phyloP scores from a whole-genome alignment of 1,140 invertebrate species.

The Metaphire vulgaris region DNA sequence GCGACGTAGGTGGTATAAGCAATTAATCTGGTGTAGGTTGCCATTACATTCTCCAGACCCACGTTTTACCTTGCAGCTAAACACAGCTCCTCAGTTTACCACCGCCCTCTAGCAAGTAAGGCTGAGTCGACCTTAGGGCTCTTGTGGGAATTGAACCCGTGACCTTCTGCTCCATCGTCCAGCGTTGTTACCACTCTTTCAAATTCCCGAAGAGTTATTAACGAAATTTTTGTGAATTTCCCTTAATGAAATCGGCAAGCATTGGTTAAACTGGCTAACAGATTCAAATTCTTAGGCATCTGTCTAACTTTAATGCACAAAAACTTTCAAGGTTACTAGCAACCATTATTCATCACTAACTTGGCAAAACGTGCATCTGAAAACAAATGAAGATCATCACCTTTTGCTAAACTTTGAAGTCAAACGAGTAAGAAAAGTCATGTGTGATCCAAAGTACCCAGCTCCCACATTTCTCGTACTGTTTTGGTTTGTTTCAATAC shows the following conservation, averaged over 20 bases:
- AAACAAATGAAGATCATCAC: conserved; percentile 50
- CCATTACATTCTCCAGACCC: too few species aligned
- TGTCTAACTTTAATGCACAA: background rate
- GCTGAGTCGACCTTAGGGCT: too few species aligned
- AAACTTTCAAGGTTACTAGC: background rate
- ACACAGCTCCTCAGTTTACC: too few species aligned
- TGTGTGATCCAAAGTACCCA: conserved; percentile 53
- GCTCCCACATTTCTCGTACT: conserved; percentile 62
- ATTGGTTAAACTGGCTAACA: too few species aligned
- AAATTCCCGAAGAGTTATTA: background rate
- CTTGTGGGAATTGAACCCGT: too few species aligned
- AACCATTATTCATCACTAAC: background rate
- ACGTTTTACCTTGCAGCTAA: too few species aligned
- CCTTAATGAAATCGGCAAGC: too few species aligned
- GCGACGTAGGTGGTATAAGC: too few species aligned
- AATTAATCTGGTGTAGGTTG: too few species aligned
- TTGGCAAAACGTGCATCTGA: background rate
- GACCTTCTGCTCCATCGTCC: too few species aligned
- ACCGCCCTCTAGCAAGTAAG: too few species aligned
- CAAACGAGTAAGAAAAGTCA: conserved; percentile 94
- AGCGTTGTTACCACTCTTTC: too few species aligned
- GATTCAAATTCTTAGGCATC: background rate
- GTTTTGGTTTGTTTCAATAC: conserved; percentile 46
- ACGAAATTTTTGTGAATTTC: background rate
- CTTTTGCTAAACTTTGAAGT: conserved; percentile 96